Conservation (phyloP, 2,113 vertebrate genomes). For the Varanus salvator region DNA sequence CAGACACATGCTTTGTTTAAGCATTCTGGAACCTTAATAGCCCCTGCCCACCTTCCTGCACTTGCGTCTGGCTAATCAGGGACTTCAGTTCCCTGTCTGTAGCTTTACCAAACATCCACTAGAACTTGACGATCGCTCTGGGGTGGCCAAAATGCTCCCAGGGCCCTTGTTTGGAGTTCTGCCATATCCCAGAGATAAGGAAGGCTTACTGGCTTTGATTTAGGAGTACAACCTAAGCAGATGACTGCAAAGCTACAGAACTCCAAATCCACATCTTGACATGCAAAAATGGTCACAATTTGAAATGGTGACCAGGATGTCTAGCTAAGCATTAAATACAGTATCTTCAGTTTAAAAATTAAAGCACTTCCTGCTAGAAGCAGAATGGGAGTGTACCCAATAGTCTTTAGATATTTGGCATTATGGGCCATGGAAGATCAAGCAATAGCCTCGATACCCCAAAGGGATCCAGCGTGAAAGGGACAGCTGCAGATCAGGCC, state of each 20-base stretch:
- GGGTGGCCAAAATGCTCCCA: background rate
- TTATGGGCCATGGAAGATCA: background rate
- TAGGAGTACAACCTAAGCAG: background rate
- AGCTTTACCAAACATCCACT: slow-evolving; percentile 65
- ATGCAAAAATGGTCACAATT: background rate
- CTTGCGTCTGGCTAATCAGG: slow-evolving; percentile 45
- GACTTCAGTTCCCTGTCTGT: slow-evolving; percentile 65
- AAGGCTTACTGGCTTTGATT: background rate
- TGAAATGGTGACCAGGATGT: background rate
- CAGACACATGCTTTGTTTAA: slow-evolving; percentile 39
- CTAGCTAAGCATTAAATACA: background rate
- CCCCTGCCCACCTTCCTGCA: slow-evolving; percentile 3
- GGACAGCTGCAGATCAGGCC: background rate
- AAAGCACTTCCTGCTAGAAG: background rate
- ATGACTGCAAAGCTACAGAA: background rate
- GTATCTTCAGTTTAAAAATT: background rate
- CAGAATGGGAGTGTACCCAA: background rate
- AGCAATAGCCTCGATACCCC: background rate
- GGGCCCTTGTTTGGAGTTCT: background rate
- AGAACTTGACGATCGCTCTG: slow-evolving; percentile 61
- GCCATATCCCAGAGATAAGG: background rate
- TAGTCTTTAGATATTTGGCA: background rate
- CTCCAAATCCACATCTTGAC: background rate
- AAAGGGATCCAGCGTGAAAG: background rate
- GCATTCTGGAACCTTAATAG: slow-evolving; percentile 5